Evolutionary conservation across 2,113 vertebrate species (phyloP), one percentile per base, ranked within the genome.

Genomic region (Aldabrachelys gigantea): DNA sequence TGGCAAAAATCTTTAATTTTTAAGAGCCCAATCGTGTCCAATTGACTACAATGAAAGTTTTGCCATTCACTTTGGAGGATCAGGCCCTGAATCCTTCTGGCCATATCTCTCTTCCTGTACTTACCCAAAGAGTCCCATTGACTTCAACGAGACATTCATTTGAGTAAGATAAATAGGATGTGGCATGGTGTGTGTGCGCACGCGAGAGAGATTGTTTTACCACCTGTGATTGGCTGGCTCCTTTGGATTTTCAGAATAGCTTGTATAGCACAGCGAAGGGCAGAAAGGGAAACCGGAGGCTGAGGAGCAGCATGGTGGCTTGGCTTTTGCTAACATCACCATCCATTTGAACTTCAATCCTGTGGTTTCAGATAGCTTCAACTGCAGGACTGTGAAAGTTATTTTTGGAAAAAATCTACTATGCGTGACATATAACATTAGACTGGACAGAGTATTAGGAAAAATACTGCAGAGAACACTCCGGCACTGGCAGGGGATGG

Each of bases 301-400:
- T 38, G 82, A 95, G 56, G 85, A 38, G 14, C 54, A 84, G 82
- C 95, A 87, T 92, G 91, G 14, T 49, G 76, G 78, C 84, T 92
- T 0, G 0, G 56, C 94, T 85, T 80, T 69, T 87, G 91, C 92
- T 93, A 91, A 50, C 44, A 90, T 93, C 90, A 88, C 87, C 35
- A 88, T 78, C 96, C 47, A 10, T 95, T 96, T 92, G 75, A 91
- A 89, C 75, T 95, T 75, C 85, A 75, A 0, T 96, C 82, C 82
- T 83, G 75, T 83, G 75, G 89, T 93, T 96, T 95, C 90, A 94
- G 91, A 86, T 92, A 87, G 87, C 85, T 95, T 93, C 92, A 93
- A 4, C 84, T 85, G 29, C 85, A 92, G 84, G 81, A 56, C 92
- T 91, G 94, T 75, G 54, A 14, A 96, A 95, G 85, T 93, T 89